Base-by-base conservation (phyloP, 2,113 vertebrate genomes). In the Trinectes maculatus region DNA sequence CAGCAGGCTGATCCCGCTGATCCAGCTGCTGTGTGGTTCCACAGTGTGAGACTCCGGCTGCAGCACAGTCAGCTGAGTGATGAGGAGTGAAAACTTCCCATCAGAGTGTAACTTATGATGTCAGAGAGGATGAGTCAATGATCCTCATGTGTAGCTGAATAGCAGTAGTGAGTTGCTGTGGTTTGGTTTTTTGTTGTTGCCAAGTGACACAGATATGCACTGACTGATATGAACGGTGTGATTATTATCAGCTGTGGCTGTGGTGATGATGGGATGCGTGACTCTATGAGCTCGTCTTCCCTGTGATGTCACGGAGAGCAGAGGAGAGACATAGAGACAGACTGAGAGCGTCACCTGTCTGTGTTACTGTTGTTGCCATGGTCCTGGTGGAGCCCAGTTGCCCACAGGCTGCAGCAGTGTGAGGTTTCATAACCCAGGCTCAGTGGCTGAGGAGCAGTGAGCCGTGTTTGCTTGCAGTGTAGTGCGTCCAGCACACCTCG, bases 391-490 rank as follows among this genome's bases (percentile, higher is more conserved):
- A 72, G 74, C 74, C 65, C 52, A 57, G 53, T 67, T 42, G 19
- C 44, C 25, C 63, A 43, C 33, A 61, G 52, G 52, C 79, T 80
- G 74, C 79, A 81, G 57, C 66, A 56, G 42, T 43, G 43, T 15
- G 61, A 61, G 49, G n/a, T 79, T 79, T 79, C 24, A 65, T 71
- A 48, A 63, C 37, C 55, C 25, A 3, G 40, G 24, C 44, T 76
- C 60, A 37, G 3, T 52, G 55, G 49, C 11, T 58, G 62, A 48
- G 26, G 46, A 73, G 26, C 9, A 7, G 43, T 9, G 28, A 83
- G 66, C 26, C 29, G 21, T 81, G 84, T 74, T 79, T 63, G 57
- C 65, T 52, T 40, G 65, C 65, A 37, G n/a, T 60, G 58, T 42
- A 21, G 37, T 29, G 26, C 52, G 43, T 58, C 63, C 52, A 31